phyloP scores from a whole-genome alignment of 92 coral and sea anemone species.

The Phenganax subtilis region DNA sequence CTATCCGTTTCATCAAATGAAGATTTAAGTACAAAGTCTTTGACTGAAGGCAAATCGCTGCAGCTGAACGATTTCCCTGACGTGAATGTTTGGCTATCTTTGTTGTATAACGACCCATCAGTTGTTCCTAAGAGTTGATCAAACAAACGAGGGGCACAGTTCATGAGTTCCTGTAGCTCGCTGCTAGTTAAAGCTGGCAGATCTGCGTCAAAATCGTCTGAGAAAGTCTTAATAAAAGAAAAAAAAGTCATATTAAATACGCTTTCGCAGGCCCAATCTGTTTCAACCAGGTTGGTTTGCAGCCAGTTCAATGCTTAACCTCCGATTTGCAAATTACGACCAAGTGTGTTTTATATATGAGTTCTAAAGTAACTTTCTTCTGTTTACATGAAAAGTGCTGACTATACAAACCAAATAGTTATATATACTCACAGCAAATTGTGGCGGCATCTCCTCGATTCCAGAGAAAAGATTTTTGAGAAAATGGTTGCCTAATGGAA shows the following conservation, averaged over 20 bases:
- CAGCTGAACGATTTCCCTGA: constrained; percentile 6
- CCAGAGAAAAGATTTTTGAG: constrained; percentile 80
- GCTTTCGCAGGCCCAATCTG: no score
- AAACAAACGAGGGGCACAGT: constrained; percentile 61
- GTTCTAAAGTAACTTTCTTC: no score
- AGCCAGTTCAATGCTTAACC: no score
- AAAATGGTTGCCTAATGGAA: constrained; percentile 70
- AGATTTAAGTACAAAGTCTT: constrained; percentile 9
- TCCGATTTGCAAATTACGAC: no score
- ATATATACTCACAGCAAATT: constrained; percentile 62
- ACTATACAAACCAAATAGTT: no score
- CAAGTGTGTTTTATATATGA: no score
- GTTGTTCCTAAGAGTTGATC: background rate
- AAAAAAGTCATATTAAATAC: background rate
- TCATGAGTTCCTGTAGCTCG: constrained; percentile 64
- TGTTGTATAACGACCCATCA: background rate
- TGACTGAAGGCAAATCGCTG: constrained; percentile 25
- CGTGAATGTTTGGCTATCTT: background rate
- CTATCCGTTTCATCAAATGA: constrained; percentile 25
- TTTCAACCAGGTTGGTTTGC: no score
- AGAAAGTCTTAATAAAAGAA: constrained; percentile 54
- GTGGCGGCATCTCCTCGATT: constrained; percentile 72
- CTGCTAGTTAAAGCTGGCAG: constrained; percentile 69
- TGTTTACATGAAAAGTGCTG: no score
- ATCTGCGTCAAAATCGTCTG: constrained; percentile 62